Percentiles rank a stretch among this genome's conserved stretches.
phyloP scores from a whole-genome alignment of 2,113 vertebrate species.

The Ornithorhynchus anatinus region DNA sequence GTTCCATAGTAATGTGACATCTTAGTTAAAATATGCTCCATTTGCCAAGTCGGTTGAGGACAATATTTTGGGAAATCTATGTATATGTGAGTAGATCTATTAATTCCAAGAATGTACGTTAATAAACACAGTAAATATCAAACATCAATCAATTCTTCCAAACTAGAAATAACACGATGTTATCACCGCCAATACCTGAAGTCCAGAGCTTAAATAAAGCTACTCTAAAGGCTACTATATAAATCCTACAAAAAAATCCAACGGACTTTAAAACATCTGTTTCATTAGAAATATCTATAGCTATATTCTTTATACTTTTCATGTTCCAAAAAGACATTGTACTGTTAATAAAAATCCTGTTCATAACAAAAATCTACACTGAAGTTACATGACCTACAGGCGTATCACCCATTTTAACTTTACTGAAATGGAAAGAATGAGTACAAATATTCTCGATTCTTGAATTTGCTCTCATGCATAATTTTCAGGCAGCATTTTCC shows the following conservation, averaged over 20 bases:
- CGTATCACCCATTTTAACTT: background rate
- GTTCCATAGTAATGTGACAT: background rate
- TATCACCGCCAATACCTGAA: background rate
- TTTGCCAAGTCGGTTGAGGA: constrained; percentile 4
- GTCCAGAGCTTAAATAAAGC: too few relatives aligned
- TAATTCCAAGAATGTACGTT: background rate
- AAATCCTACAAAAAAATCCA: too few relatives aligned
- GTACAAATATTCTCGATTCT: background rate
- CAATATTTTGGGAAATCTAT: background rate
- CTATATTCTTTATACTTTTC: background rate
- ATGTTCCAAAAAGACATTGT: background rate
- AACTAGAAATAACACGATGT: background rate
- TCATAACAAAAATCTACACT: background rate
- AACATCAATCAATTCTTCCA: background rate
- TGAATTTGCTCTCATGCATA: background rate
- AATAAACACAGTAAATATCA: background rate
- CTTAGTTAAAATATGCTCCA: background rate
- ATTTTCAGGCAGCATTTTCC: constrained; percentile 12
- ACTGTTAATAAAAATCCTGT: too few relatives aligned
- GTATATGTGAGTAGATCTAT: background rate
- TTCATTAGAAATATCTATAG: background rate
- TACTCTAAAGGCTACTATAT: too few relatives aligned
- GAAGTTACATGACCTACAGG: background rate
- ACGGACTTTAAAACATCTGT: background rate
- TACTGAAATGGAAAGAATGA: constrained; percentile 42